Base-by-base conservation (phyloP, 1,140 invertebrate species). In the Drosophila pandora region DNA sequence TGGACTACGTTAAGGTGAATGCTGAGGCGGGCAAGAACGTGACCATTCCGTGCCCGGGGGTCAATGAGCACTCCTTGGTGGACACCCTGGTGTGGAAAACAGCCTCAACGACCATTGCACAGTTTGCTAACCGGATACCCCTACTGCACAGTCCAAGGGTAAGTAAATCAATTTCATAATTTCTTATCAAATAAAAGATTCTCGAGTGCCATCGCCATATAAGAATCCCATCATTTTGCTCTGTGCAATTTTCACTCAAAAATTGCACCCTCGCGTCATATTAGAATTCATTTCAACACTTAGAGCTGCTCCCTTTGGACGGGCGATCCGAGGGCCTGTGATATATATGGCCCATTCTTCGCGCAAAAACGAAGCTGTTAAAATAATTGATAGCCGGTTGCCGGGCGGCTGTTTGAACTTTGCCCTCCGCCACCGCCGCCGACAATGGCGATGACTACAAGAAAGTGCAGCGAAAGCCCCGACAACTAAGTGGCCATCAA, bases 11-110 rank as follows among this genome's bases (percentile, higher is more conserved):
- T 60, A 93, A 93, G 53, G 91, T 94, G 41, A 92, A 93, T 64
- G 93, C 94, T 17, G 93, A 94, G 74, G 94, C 95, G n/a, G 94
- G 94, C 47, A 93, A 93, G 61, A 95, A 95, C 90, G 92, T 94
- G 57, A 94, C 94, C 41, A 88, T 95, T 71, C 92, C 93, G 34
- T 95, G 94, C 92, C 94, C 95, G 2, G 94, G 94, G 10, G 94
- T 95, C 39, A 94, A 93, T 52, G 94, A 94, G 83, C 93, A 94
- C 69, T 94, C 94, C 8, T 83, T 95, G 76, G 93, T 95, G 69
- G 90, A 93, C 74, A 93, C 93, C 55, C 90, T 95, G 64, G 94
- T 94, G 76, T 95, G 95, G 95, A 92, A 93, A 58, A 92, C 91
- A 28, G 67, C 90, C 4, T 83, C 88, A n/a, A 90, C 90, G 67